phyloP scores from a whole-genome alignment of 1,140 invertebrate species.

The Nilaparvata lugens region DNA sequence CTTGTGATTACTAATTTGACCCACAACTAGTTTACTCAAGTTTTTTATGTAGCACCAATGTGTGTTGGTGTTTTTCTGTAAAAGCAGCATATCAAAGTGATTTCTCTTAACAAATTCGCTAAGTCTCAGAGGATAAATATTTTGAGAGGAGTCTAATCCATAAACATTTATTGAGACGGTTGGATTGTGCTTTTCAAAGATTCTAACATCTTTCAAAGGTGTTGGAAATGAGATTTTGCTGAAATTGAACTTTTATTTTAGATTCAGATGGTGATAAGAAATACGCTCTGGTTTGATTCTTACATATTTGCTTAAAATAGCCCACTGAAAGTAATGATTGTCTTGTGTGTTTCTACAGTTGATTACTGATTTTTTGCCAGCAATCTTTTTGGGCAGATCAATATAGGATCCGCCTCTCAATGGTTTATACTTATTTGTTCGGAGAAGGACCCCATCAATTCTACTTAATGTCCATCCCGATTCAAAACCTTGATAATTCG shows the following conservation, averaged over 20 bases:
- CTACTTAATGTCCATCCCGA: background rate
- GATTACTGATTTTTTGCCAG: background rate
- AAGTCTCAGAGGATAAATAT: constrained; percentile 9
- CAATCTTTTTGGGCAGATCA: background rate
- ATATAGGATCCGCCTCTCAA: background rate
- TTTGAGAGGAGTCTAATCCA: background rate
- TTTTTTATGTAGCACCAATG: constrained; percentile 13
- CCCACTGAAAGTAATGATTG: constrained; percentile 4
- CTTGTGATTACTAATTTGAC: constrained; percentile 1
- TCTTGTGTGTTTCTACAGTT: constrained; percentile 2
- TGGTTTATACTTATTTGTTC: background rate
- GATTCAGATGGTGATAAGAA: background rate
- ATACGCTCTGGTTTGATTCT: background rate
- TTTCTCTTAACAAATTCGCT: background rate
- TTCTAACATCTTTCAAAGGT: constrained; percentile 1
- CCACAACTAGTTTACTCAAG: background rate
- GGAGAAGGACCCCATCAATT: background rate
- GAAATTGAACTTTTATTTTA: constrained; percentile 3
- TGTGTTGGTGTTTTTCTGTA: background rate
- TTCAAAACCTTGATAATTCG: too few species aligned
- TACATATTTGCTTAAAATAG: constrained; percentile 5
- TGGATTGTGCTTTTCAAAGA: constrained; percentile 8
- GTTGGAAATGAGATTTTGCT: constrained; percentile 1
- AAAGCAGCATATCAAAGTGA: constrained; percentile 9
- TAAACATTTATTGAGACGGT: constrained; percentile 12